Evolutionary conservation across 2,113 vertebrate species (phyloP).

Genomic region (Leptosomus discolor): DNA sequence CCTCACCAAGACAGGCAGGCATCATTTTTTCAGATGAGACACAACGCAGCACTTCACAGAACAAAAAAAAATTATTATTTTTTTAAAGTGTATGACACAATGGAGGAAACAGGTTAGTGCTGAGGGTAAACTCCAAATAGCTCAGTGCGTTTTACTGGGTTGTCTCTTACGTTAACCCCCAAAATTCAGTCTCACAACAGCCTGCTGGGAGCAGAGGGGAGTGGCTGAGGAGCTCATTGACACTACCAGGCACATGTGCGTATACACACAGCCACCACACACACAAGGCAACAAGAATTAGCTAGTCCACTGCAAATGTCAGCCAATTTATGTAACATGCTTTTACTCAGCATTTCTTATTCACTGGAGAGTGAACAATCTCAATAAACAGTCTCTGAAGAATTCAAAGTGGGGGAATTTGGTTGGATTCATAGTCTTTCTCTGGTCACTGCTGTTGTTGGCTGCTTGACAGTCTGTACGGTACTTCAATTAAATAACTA

Average conservation of each 20-base stretch:
- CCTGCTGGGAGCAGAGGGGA: conserved; percentile 4
- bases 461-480: neutral
- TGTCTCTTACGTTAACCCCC: neutral
- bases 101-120: conserved; percentile 1
- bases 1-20: neutral
- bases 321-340: conserved; percentile 40
- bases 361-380: neutral
- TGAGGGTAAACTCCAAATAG: neutral
- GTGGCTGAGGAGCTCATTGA: neutral
- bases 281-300: neutral
- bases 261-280: neutral
- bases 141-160: neutral
- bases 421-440: neutral
- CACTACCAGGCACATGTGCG: neutral
- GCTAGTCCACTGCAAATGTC: conserved; percentile 33
- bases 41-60: neutral
- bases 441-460: neutral
- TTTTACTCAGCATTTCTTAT: conserved; percentile 49
- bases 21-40: conserved; percentile 5
- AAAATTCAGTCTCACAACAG: neutral
- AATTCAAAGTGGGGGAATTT: neutral
- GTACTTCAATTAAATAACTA: neutral
- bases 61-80: neutral
- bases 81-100: neutral
- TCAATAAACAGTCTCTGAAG: neutral